These are phyloP conservation scores for Rhopalosiphum padi DNA, from an alignment of 1,140 invertebrate species.

Conservation along the genomic window DNA sequence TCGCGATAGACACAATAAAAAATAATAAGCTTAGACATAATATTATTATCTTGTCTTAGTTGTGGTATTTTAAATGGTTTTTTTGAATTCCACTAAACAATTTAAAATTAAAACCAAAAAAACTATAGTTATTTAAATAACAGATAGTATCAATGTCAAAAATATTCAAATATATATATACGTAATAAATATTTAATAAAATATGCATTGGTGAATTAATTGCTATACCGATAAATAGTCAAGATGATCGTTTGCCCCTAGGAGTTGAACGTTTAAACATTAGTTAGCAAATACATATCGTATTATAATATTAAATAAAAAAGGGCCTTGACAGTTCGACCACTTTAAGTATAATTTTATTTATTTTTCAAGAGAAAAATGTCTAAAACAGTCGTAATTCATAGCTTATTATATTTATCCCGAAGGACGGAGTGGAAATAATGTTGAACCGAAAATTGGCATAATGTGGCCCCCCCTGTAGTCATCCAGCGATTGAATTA, in stretches of 20 bases:
- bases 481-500: neutral
- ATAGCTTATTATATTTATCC: neutral
- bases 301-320: neutral
- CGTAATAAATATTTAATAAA: neutral
- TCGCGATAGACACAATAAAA: neutral
- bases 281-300: neutral
- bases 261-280: too few species aligned
- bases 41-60: neutral
- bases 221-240: neutral
- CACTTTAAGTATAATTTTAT: neutral
- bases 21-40: neutral
- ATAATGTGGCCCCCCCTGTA: neutral
- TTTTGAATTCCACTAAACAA: neutral
- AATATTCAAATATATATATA: neutral
- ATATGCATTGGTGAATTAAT: neutral
- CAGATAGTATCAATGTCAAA: neutral
- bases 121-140: neutral
- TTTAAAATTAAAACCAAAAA: neutral
- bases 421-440: neutral
- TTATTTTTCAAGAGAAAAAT: neutral
- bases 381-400: neutral
- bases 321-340: neutral
- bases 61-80: neutral
- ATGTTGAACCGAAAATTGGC: neutral
- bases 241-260: neutral